Percentiles rank a stretch among this genome's conserved stretches.
These are phyloP conservation scores for Dipodomys spectabilis DNA, from an alignment of 2,113 vertebrate species.

Conservation along the genomic window DNA sequence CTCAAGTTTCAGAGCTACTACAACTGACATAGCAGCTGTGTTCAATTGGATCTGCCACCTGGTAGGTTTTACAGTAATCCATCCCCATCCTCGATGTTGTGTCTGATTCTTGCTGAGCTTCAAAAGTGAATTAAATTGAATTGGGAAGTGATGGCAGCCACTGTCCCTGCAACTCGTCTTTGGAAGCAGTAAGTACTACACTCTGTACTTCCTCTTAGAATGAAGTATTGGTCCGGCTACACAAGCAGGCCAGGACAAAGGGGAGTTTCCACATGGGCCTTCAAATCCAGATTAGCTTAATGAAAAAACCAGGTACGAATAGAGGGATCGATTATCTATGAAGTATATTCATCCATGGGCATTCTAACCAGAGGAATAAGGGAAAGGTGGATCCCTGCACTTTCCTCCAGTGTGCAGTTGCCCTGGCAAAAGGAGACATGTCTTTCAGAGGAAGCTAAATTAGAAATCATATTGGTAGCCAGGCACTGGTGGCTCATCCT, in stretches of 20 bases:
- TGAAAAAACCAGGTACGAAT: neutral
- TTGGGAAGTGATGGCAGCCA: neutral
- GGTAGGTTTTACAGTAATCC: neutral
- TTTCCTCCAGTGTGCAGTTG: neutral
- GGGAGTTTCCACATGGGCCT: neutral
- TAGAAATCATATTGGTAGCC: no score
- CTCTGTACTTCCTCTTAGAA: neutral
- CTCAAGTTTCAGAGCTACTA: neutral
- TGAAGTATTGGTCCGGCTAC: neutral
- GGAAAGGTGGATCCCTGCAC: neutral
- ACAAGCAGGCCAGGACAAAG: neutral
- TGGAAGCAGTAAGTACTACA: neutral
- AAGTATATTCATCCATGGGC: neutral
- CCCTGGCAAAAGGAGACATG: neutral
- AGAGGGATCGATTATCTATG: neutral
- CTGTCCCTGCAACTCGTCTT: neutral
- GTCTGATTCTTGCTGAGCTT: neutral
- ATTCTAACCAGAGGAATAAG: conserved; percentile 24
- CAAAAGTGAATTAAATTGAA: neutral
- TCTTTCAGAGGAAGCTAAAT: neutral
- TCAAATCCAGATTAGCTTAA: neutral
- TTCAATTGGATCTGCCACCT: neutral
- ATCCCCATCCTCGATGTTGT: neutral
- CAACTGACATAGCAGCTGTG: neutral
- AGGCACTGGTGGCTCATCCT: no score